Conservation (phyloP, 1,140 invertebrate genomes). For the Macrocentrus cingulum region DNA sequence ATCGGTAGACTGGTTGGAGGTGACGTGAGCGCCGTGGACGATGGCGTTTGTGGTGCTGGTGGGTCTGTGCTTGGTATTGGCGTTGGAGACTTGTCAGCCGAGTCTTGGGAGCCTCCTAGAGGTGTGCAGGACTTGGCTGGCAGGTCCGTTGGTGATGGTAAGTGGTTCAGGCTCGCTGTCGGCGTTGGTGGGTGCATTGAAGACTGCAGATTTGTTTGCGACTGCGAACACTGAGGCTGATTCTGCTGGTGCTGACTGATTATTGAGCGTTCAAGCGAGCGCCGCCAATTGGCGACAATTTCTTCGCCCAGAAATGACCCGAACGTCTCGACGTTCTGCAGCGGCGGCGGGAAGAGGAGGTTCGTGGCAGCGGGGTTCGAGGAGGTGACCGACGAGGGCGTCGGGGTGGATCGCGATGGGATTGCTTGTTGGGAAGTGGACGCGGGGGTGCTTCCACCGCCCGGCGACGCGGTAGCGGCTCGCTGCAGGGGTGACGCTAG, state of each 20-base stretch:
- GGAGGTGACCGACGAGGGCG: constrained; percentile 59
- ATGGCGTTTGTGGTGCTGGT: constrained; percentile 54
- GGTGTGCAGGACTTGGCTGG: constrained; percentile 55
- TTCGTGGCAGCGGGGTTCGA: constrained; percentile 52
- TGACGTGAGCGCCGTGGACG: constrained; percentile 51
- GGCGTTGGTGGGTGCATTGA: constrained; percentile 38
- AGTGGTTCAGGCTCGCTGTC: constrained; percentile 51
- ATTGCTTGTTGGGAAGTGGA: constrained; percentile 55
- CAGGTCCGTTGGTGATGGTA: constrained; percentile 56
- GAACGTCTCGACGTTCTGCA: constrained; percentile 72
- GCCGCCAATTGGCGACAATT: constrained; percentile 76
- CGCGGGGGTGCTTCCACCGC: constrained; percentile 33
- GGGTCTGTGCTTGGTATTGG: constrained; percentile 53
- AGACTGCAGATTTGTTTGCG: too few species aligned
- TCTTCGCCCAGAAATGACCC: constrained; percentile 74
- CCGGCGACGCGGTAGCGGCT: constrained; percentile 56
- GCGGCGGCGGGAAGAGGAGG: constrained; percentile 61
- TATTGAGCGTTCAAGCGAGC: constrained; percentile 68
- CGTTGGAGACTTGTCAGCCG: constrained; percentile 52
- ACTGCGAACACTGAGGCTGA: constrained; percentile 35
- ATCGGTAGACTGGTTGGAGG: constrained; percentile 29
- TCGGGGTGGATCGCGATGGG: constrained; percentile 54
- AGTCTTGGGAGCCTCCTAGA: constrained; percentile 43
- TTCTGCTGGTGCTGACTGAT: constrained; percentile 56
- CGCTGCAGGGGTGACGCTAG: constrained; percentile 59